Conservation (phyloP, 2,797 vertebrate species). For the Distichodus sexfasciatus region DNA sequence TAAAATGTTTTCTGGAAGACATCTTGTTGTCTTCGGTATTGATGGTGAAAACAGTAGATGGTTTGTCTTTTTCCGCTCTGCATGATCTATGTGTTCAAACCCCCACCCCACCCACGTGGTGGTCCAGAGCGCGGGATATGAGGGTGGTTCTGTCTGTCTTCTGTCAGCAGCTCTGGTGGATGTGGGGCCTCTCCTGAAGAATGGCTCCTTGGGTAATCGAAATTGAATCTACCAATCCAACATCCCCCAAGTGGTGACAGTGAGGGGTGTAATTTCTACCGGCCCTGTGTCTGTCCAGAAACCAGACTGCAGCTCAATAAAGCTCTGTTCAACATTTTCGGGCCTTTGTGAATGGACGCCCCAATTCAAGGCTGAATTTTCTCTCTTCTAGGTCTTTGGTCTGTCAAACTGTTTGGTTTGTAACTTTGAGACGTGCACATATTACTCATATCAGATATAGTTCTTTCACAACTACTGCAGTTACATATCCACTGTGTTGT, state of each 20-base stretch:
- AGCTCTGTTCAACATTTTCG: neutral
- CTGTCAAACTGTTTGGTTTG: too few species aligned
- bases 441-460: too few species aligned
- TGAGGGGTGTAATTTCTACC: conserved; percentile 20
- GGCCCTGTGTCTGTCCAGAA: neutral
- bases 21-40: too few species aligned
- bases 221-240: conserved; percentile 26
- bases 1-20: too few species aligned
- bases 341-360: neutral
- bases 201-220: conserved; percentile 38
- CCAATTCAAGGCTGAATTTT: too few species aligned
- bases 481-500: too few species aligned
- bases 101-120: neutral
- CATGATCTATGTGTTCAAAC: neutral
- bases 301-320: neutral
- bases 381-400: too few species aligned
- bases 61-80: too few species aligned
- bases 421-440: too few species aligned
- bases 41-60: too few species aligned
- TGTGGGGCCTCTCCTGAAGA: conserved; percentile 34
- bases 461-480: too few species aligned
- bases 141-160: conserved; percentile 26
- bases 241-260: conserved; percentile 14
- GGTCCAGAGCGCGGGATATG: neutral
- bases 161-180: conserved; percentile 30